Base-by-base conservation (phyloP, 2,888 invertebrate genomes). In the Muschampia plurimacula region DNA sequence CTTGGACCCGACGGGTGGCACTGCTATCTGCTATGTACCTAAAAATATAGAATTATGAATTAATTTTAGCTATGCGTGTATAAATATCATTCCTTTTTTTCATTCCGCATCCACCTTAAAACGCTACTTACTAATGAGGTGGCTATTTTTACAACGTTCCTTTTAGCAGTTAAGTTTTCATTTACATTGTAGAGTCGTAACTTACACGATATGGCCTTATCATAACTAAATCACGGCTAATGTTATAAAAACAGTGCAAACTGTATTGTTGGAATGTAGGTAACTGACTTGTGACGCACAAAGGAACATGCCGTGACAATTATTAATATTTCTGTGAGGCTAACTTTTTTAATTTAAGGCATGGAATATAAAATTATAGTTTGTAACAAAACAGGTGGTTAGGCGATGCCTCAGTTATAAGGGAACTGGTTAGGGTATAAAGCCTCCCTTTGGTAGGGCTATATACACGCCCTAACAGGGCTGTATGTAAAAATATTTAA, bases 151-250 rank as follows among this genome's bases (percentile, higher is more conserved):
- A 62, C 41, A 41, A 36, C 39, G 44, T 12, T 7, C 59, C 57
- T n/a, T 67, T 67, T 57, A 67, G 32, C 59, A 46, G 28, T 49
- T 32, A 9, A 41, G 67, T 59, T 59, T 59, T 67, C 59, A 44
- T 67, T 59, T 67, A 44, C 67, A 32, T 67, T 15, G 57, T 67
- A 8, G 57, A 28, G 44, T 46, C 22, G 8, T 67, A 59, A 59
- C 28, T 67, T n/a, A 57, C 12, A 41, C 67, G 67, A 67, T 67
- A 59, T 67, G 39, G 66, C 15, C 66, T 59, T 67, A 67, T 59
- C 44, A 59, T 44, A 32, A 67, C 57, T 44, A 59, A 36, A 66
- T 67, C 67, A 67, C 2, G 15, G 32, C 44, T 7, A 64, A 62
- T 41, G 9, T 57, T 67, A 44, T 39, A 22, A 67, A 32, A 28